Conservation (phyloP, 2,113 vertebrate genomes). For the Pseudopodoces humilis region DNA sequence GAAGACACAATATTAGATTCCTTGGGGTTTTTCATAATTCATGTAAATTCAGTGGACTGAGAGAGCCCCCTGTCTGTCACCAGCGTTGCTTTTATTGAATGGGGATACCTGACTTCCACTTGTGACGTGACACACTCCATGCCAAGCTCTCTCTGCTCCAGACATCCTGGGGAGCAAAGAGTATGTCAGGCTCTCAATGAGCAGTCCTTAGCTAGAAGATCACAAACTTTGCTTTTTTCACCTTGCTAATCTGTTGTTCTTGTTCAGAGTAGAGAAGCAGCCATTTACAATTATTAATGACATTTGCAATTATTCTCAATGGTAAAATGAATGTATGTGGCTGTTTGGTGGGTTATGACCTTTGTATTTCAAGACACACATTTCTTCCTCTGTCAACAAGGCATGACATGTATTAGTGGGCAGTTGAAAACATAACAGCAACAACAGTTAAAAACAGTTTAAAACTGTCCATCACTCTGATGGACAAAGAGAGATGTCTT, state of each 20-base stretch:
- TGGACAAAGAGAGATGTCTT: background rate
- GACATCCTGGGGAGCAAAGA: background rate
- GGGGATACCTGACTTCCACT: background rate
- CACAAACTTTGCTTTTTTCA: background rate
- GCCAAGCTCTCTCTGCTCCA: background rate
- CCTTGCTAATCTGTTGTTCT: background rate
- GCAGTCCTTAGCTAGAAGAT: background rate
- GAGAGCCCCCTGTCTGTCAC: slow-evolving; percentile 48
- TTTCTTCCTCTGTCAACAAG: background rate
- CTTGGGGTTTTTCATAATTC: background rate
- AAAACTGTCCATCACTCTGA: background rate
- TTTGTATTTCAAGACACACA: background rate
- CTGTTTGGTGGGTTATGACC: background rate
- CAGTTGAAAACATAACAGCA: background rate
- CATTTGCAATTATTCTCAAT: background rate
- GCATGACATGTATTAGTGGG: background rate
- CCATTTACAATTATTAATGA: background rate
- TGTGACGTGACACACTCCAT: background rate
- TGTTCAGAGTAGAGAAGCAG: background rate
- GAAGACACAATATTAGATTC: background rate
- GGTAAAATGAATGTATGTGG: background rate
- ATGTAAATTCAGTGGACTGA: background rate
- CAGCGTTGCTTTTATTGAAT: background rate
- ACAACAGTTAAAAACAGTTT: background rate
- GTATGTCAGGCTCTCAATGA: background rate